Evolutionary conservation across 2,888 invertebrate species (phyloP).

Genomic region (Zonitis immaculata): DNA sequence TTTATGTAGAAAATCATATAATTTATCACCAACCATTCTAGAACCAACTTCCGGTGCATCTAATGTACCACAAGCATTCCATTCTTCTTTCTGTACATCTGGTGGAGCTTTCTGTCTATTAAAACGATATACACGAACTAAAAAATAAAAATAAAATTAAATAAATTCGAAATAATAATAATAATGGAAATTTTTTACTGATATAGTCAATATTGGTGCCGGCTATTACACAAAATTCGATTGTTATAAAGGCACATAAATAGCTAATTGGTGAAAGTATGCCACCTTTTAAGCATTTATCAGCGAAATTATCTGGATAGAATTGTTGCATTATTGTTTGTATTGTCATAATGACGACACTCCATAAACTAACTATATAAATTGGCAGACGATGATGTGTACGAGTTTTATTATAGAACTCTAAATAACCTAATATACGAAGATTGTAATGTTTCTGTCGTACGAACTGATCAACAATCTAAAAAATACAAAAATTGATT

Average conservation of each 20-base stretch:
- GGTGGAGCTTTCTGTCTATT: slow-evolving; percentile 57
- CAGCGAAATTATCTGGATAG: slow-evolving; percentile 52
- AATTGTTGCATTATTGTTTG: slow-evolving; percentile 56
- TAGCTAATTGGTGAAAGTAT: slow-evolving; percentile 56
- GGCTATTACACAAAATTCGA: slow-evolving; percentile 52
- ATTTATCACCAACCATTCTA: slow-evolving; percentile 49
- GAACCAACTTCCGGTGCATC: slow-evolving; percentile 54
- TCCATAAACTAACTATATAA: slow-evolving; percentile 61
- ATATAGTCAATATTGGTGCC: slow-evolving; percentile 54
- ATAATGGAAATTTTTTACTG: slow-evolving; percentile 49
- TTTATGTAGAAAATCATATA: slow-evolving; percentile 61
- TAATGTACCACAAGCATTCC: slow-evolving; percentile 51
- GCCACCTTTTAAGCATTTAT: slow-evolving; percentile 51
- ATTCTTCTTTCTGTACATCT: slow-evolving; percentile 61
- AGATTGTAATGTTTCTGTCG: slow-evolving; percentile 58
- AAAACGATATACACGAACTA: slow-evolving; percentile 58
- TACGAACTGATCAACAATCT: slow-evolving; percentile 57
- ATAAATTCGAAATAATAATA: no score
- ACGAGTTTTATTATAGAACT: slow-evolving; percentile 61
- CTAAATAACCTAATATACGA: slow-evolving; percentile 62
- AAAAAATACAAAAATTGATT: slow-evolving; percentile 17
- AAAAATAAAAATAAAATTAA: slow-evolving; percentile 23
- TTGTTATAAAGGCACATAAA: slow-evolving; percentile 52
- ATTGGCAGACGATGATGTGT: slow-evolving; percentile 58
- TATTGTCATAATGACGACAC: slow-evolving; percentile 53